phyloP scores from a whole-genome alignment of 2,888 invertebrate species.

The Diachrysia chrysitis region DNA sequence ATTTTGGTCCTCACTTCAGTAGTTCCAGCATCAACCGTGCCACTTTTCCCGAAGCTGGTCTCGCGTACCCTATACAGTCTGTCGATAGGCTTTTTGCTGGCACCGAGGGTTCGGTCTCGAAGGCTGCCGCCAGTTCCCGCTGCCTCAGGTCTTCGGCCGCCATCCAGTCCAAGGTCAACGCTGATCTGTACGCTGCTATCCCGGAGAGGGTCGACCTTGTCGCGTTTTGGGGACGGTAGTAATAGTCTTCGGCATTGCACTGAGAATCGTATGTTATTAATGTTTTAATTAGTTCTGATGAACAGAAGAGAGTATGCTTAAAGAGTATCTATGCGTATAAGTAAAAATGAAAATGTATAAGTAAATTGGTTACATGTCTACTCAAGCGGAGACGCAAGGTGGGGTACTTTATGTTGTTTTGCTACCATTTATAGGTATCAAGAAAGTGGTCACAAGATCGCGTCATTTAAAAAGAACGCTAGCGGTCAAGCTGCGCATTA shows the following conservation, averaged over 20 bases:
- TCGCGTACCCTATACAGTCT: conserved; percentile 74
- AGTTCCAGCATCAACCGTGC: conserved; percentile 80
- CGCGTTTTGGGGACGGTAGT: conserved; percentile 68
- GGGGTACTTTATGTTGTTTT: too few species aligned
- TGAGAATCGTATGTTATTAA: conserved; percentile 39
- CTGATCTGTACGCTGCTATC: conserved; percentile 77
- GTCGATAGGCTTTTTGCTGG: conserved; percentile 65
- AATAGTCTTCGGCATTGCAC: conserved; percentile 68
- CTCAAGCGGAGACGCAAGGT: too few species aligned
- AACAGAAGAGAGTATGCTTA: too few species aligned
- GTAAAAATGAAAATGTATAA: too few species aligned
- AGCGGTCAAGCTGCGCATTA: too few species aligned
- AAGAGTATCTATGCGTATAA: too few species aligned
- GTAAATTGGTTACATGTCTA: too few species aligned
- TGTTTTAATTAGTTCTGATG: too few species aligned
- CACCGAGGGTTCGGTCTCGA: conserved; percentile 70
- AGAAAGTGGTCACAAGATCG: too few species aligned
- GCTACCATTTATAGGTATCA: too few species aligned
- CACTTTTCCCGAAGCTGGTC: conserved; percentile 77
- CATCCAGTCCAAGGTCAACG: conserved; percentile 80
- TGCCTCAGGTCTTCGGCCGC: conserved; percentile 78
- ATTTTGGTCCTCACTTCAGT: conserved; percentile 65
- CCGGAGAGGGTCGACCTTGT: conserved; percentile 70
- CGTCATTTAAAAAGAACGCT: too few species aligned
- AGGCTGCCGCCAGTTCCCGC: conserved; percentile 74